Evolutionary conservation across 1,140 invertebrate genomes (phyloP).

Genomic region (Hycleus cichorii): DNA sequence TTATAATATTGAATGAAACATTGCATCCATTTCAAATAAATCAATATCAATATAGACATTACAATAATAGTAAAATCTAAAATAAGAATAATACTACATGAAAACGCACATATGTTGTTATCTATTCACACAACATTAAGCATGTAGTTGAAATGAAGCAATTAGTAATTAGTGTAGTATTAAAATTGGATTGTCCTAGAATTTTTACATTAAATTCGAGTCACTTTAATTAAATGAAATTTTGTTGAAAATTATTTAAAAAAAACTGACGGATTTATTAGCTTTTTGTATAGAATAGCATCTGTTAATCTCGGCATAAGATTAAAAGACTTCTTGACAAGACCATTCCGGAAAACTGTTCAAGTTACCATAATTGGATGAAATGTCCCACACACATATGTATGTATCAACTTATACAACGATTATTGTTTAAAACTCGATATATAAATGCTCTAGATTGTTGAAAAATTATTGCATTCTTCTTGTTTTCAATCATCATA

Average conservation of each 20-base stretch:
- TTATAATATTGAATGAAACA: background rate
- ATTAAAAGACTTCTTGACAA: background rate
- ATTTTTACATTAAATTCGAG: no score
- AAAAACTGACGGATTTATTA: background rate
- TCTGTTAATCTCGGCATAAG: constrained; percentile 1
- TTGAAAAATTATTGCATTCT: background rate
- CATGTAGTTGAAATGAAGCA: no score
- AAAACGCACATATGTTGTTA: no score
- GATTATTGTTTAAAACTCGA: no score
- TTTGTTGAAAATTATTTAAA: no score
- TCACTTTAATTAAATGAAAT: no score
- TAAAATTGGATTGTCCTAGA: no score
- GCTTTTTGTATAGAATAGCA: constrained; percentile 8
- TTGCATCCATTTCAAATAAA: constrained; percentile 4
- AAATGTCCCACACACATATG: constrained; percentile 11
- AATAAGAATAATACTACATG: no score
- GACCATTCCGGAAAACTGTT: constrained; percentile 1
- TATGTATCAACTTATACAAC: no score
- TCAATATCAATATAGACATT: constrained; percentile 6
- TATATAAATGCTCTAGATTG: constrained; percentile 4
- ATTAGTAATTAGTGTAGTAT: no score
- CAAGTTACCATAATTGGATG: constrained; percentile 9
- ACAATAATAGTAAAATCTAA: background rate
- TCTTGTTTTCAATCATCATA: no score
- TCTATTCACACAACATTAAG: no score